A percentile compares a stretch with the other conserved stretches of the same genome.
These are phyloP conservation scores for Pollenia labialis DNA, from an alignment of 2,888 invertebrate genomes.

Conservation along the genomic window DNA sequence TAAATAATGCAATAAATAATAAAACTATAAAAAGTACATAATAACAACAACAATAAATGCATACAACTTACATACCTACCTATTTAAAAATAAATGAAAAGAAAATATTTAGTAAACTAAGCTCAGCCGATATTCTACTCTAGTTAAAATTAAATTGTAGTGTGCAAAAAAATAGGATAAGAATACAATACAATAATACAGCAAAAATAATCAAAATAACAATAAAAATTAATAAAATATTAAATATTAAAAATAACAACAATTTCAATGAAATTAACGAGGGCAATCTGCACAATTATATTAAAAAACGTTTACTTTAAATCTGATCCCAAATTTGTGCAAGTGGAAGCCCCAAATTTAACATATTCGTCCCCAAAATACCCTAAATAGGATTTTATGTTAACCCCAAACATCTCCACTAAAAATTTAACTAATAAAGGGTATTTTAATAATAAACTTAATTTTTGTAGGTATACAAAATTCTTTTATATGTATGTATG, in stretches of 20 bases:
- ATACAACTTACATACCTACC: too few relatives aligned
- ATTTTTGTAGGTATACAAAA: too few relatives aligned
- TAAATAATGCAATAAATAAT: conserved; percentile 53
- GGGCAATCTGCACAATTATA: neutral
- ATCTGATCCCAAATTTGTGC: too few relatives aligned
- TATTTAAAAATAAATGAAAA: conserved; percentile 3
- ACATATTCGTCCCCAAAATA: too few relatives aligned
- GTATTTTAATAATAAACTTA: too few relatives aligned
- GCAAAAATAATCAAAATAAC: conserved; percentile 35
- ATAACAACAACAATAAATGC: conserved; percentile 37
- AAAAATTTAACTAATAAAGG: too few relatives aligned
- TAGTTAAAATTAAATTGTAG: conserved; percentile 43
- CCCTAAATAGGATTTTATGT: too few relatives aligned
- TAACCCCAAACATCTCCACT: too few relatives aligned
- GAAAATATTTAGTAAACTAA: conserved; percentile 47
- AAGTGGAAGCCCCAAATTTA: too few relatives aligned
- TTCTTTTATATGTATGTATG: too few relatives aligned
- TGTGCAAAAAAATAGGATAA: conserved; percentile 44
- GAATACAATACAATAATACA: conserved; percentile 26
- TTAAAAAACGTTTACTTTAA: too few relatives aligned
- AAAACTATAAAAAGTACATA: neutral
- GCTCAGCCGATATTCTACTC: conserved; percentile 42
- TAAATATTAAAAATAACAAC: conserved; percentile 17
- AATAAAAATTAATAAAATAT: conserved; percentile 20
- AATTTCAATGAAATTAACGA: conserved; percentile 11